These are phyloP conservation scores for Leptopilina drosophilae DNA, from an alignment of 2,888 invertebrate genomes.

Conservation along the genomic window DNA sequence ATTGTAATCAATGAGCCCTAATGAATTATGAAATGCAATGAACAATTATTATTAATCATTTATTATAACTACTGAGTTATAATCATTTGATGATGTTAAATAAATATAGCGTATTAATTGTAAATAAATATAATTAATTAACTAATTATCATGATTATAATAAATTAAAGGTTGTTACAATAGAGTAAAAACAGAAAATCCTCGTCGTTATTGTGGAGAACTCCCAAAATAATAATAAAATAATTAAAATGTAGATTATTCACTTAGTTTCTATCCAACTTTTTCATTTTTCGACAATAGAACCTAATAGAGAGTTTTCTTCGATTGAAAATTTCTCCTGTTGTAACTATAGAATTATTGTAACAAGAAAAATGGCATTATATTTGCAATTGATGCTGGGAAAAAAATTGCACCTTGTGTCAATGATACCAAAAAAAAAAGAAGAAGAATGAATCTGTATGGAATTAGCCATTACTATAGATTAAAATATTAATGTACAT, in stretches of 20 bases:
- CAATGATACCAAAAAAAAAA: background rate
- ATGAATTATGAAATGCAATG: too few species aligned
- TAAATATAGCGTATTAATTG: too few species aligned
- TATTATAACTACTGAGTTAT: too few species aligned
- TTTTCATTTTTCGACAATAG: conserved; percentile 12
- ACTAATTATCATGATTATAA: too few species aligned
- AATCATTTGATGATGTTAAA: too few species aligned
- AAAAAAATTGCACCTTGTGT: conserved; percentile 2
- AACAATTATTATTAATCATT: too few species aligned
- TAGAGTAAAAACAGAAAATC: background rate
- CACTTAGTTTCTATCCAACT: conserved; percentile 25
- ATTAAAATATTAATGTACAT: conserved; percentile 34
- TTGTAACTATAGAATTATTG: background rate
- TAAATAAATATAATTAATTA: background rate
- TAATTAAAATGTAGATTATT: background rate
- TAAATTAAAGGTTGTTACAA: too few species aligned
- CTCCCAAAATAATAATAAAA: background rate
- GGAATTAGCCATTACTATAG: conserved; percentile 11
- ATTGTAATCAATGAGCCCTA: too few species aligned
- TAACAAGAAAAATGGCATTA: background rate
- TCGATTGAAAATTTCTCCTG: background rate
- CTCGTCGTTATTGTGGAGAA: conserved; percentile 1
- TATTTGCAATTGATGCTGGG: conserved; percentile 22
- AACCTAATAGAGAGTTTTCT: background rate
- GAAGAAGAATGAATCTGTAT: background rate